Percentiles rank a stretch among this genome's conserved stretches.
These are phyloP conservation scores for Pseudorhombus dupliciocellatus DNA, from an alignment of 2,113 vertebrate species.

Conservation along the genomic window DNA sequence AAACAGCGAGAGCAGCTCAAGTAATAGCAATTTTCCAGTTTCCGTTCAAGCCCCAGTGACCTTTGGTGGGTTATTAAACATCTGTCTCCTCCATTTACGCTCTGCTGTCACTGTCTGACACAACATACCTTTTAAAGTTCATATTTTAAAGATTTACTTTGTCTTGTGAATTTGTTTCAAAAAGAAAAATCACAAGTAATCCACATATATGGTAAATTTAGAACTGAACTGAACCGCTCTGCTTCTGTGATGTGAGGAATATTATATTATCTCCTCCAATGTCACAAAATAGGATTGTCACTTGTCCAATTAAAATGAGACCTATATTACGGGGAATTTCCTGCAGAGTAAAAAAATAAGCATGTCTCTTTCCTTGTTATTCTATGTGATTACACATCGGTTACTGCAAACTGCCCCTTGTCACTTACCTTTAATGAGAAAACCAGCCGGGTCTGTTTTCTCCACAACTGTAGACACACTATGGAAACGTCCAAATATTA, in stretches of 20 bases:
- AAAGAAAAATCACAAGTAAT: not conserved
- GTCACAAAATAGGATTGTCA: too few species aligned
- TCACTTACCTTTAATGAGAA: constrained; percentile 25
- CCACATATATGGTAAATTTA: not conserved
- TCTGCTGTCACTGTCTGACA: not conserved
- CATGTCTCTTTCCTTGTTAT: not conserved
- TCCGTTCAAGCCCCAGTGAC: not conserved
- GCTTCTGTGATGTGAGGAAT: too few species aligned
- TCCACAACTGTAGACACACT: constrained; percentile 4
- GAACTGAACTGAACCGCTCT: not conserved
- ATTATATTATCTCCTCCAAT: too few species aligned
- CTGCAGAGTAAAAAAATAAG: not conserved
- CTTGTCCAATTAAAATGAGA: not conserved
- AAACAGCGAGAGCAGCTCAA: too few species aligned
- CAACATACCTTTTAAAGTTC: too few species aligned
- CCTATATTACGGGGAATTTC: not conserved
- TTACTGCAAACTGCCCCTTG: not conserved
- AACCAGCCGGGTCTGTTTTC: constrained; percentile 30
- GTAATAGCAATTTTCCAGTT: not conserved
- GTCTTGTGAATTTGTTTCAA: not conserved
- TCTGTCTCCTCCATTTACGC: too few species aligned
- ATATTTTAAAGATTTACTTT: not conserved
- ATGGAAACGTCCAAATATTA: constrained; percentile 37
- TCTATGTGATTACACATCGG: not conserved
- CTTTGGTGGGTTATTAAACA: not conserved